Conservation (phyloP, 2,888 invertebrate species). For the Melinaea marsaeus region DNA sequence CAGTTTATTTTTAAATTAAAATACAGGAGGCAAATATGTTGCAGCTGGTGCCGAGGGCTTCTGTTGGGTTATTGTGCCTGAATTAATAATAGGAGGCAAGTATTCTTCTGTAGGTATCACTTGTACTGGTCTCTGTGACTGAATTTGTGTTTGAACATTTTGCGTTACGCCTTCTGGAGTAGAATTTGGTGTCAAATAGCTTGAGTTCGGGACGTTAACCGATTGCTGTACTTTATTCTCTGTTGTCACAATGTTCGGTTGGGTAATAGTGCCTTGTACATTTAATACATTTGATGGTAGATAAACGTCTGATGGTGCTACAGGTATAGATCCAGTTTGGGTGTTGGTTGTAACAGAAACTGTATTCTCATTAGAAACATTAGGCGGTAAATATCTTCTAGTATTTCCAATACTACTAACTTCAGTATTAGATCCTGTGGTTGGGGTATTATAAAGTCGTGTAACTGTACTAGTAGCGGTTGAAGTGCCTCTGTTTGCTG, state of each 20-base stretch:
- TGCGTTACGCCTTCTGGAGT: slow-evolving; percentile 16
- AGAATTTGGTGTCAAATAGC: slow-evolving; percentile 38
- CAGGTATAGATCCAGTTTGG: slow-evolving; percentile 26
- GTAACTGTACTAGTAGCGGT: slow-evolving; percentile 22
- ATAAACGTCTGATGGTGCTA: slow-evolving; percentile 39
- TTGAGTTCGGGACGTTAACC: slow-evolving; percentile 24
- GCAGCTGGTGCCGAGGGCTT: slow-evolving; percentile 50
- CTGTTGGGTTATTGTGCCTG: slow-evolving; percentile 28
- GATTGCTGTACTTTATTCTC: slow-evolving; percentile 9
- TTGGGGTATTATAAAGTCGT: slow-evolving; percentile 36
- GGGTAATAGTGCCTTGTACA: slow-evolving; percentile 15
- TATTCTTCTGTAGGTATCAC: slow-evolving; percentile 34
- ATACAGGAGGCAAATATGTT: slow-evolving; percentile 60
- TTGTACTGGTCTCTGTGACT: slow-evolving; percentile 18
- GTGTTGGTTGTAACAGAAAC: slow-evolving; percentile 32
- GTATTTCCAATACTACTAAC: slow-evolving; percentile 48
- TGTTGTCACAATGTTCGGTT: slow-evolving; percentile 35
- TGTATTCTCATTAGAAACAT: slow-evolving; percentile 25
- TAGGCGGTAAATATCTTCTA: slow-evolving; percentile 61
- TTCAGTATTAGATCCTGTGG: slow-evolving; percentile 18
- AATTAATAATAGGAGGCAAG: slow-evolving; percentile 43
- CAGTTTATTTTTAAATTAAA: slow-evolving; percentile 34
- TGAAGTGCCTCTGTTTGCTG: slow-evolving; percentile 26
- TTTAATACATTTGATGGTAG: slow-evolving; percentile 39
- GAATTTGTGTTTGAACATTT: slow-evolving; percentile 17